Base-by-base conservation (phyloP, 2,888 invertebrate species). In the Mesorhabditis sp. region DNA sequence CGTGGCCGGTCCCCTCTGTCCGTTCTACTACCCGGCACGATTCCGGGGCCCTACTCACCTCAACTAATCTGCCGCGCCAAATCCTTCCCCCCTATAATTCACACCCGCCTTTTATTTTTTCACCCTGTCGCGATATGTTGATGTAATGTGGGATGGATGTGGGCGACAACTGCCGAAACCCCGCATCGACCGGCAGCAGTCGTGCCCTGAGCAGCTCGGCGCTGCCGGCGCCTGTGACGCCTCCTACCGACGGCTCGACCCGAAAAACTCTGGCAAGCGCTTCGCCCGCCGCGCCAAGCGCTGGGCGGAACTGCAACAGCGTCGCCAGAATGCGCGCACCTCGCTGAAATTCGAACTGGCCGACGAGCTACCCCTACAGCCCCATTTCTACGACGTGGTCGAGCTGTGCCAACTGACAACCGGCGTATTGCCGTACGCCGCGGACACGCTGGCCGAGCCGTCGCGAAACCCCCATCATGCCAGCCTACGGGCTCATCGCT, bases 231-330 rank as follows among this genome's bases (percentile, higher is more conserved):
- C 66, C 41, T n/a, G 45, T 43, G 58, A 50, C n/a, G 61, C 15
- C 45, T 41, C 66, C 41, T n/a, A 43, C 43, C 58, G 58, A 13
- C 58, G 58, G 10, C n/a, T 50, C 10, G 58, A 50, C 2, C 10
- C n/a, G 7, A 74, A 76, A 62, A 69, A 70, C 89, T 92, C 79
- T 92, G 92, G 87, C 91, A 92, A 50, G 88, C 89, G 77, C 62
- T 80, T 77, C 70, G 78, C 69, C 42, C 74, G 71, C 58, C 74
- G 81, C 45, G 81, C 80, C 15, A 72, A 79, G 67, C 70, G 80
- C 65, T 81, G 80, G 80, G 78, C 77, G 3, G 79, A 76, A 58
- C 62, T 81, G 50, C 80, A 78, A 44, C 75, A 78, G 58, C 67
- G 72, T 13, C 64, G 79, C 15, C 73, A 74, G 43, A 71, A 63